Evolutionary conservation across 2,888 invertebrate species (phyloP), one percentile per base, ranked within the genome.

Genomic region (Kryphioiulus occultus): DNA sequence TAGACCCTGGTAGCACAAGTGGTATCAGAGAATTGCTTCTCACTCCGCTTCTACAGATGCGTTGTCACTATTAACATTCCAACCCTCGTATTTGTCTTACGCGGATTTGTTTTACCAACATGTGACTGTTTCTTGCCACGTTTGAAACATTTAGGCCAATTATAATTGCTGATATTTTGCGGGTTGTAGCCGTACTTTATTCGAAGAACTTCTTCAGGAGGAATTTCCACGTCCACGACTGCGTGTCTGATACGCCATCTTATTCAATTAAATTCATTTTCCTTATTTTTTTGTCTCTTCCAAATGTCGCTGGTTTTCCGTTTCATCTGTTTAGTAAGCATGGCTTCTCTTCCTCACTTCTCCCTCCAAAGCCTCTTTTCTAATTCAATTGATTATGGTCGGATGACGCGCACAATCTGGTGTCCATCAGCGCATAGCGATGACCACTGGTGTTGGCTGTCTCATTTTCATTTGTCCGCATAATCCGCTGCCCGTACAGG

Each of bases 371-470:
- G 22, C 78, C 78, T 78, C 78, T 78, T 78, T 78, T 78, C 78
- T 78, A 78, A 78, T 78, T 78, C 78, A 78, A 78, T 78, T 78
- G 78, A 78, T 78, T 78, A 78, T 78, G 78, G 78, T 78, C 78
- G 78, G 78, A 78, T 78, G 78, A 78, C 78, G 78, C 78, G 78
- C 78, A 15, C 78, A 78, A 78, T 78, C 78, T 78, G 78, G 78
- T 30, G 78, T 78, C 78, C 78, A 78, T 78, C 78, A 78, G 78
- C 78, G 12, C 26, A 22, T n/a, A n/a, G n/a, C 26, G 30, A 78
- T 78, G 78, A 22, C 22, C 59, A 10, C 22, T 68, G 59, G 22
- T 68, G 59, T 68, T 68, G 59, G 78, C 15, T 12, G 78, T 78
- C 78, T 78, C 78, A 78, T 78, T 78, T 78, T 78, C 78, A 78